Conservation (phyloP, 2,797 vertebrate genomes). For the Caiman crocodilus region DNA sequence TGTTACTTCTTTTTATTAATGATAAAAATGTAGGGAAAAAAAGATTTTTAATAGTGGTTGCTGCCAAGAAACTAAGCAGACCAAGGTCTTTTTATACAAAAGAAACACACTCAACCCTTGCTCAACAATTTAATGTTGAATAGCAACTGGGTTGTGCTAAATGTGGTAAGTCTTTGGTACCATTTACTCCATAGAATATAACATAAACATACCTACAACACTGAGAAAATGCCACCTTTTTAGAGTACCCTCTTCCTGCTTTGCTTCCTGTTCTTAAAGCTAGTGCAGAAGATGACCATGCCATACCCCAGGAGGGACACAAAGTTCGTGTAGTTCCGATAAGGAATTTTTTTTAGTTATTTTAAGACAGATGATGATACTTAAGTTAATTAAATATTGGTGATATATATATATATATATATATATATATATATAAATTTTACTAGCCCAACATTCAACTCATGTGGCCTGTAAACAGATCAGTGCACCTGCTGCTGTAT, state of each 20-base stretch:
- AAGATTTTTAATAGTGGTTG: background rate
- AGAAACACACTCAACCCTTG: background rate
- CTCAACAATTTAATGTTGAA: background rate
- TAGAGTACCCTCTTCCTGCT: background rate
- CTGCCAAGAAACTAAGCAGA: background rate
- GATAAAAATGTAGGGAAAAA: background rate
- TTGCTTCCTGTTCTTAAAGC: rapidly evolving
- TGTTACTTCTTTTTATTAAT: background rate
- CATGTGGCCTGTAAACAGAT: no score
- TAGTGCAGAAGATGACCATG: background rate
- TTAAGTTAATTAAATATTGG: no score
- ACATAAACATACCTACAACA: background rate
- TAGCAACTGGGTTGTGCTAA: background rate
- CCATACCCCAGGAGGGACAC: background rate
- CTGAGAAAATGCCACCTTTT: background rate
- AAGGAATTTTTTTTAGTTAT: no score
- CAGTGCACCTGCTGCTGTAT: no score
- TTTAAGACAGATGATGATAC: no score
- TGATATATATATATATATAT: no score
- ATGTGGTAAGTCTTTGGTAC: background rate
- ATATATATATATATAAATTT: no score
- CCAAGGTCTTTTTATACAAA: rapidly evolving
- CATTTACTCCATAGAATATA: background rate
- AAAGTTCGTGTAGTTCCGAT: no score
- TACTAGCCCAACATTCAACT: no score